Base-by-base conservation (phyloP, 2,113 vertebrate species). In the Pogona vitticeps region DNA sequence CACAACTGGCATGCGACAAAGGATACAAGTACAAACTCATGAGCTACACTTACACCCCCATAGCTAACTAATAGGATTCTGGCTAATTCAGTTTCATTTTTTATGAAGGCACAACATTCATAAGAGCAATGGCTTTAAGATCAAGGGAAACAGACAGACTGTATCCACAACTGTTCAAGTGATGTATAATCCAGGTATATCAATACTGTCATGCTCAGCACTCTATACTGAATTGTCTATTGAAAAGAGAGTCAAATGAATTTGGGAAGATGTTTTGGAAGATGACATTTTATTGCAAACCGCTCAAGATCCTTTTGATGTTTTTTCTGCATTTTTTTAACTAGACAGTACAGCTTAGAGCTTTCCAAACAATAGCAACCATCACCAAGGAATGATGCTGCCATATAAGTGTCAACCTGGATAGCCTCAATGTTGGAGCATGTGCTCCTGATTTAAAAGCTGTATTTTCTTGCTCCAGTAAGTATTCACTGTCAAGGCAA, bases 371-470 rank as follows among this genome's bases (percentile, higher is more conserved):
- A 83, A 71, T 56, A 88, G 58, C n/a, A 83, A 72, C 86, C 28
- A 40, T 52, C 75, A 78, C 63, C 33, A 75, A 72, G 67, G 40
- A 83, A 23, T 75, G 56, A 80, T 80, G 90, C 91, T 70, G 88
- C 59, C 87, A 68, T 91, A 91, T 86, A 90, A 89, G 90, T 75
- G 71, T 92, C 87, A 92, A 91, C 77, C 93, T 92, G 94, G 85
- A 88, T 0, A 93, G 77, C 88, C 87, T 92, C 91, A 93, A 92
- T 87, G 82, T 83, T 80, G 83, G 40, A 28, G 90, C 93, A 92
- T 90, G 82, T 93, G 95, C 90, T 94, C 85, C 91, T 92, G 68
- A 95, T 94, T 92, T 95, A 89, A 94, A 92, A 94, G 88, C 88
- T 93, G 83, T 90, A 94, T 93, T 94, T 90, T 85, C 90, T 91